Evolutionary conservation across 1,140 invertebrate genomes (phyloP).

Genomic region (Brachionus calyciflorus): DNA sequence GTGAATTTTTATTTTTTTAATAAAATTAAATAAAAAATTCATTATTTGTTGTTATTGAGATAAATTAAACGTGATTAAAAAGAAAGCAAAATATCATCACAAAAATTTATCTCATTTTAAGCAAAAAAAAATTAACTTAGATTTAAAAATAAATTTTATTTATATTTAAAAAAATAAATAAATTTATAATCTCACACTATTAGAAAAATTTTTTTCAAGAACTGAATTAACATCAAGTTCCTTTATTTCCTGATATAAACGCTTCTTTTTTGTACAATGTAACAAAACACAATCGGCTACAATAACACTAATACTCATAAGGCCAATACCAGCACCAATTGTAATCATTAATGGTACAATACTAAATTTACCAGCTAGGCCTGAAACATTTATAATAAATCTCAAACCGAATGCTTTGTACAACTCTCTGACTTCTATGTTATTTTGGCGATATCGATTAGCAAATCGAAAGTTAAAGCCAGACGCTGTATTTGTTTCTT

Average conservation of each 20-base stretch:
- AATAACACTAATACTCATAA: slow-evolving; percentile 57
- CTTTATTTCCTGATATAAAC: slow-evolving; percentile 37
- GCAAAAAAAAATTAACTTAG: too few relatives aligned
- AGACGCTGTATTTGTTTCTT: slow-evolving; percentile 53
- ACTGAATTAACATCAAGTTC: slow-evolving; percentile 33
- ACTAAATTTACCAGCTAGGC: slow-evolving; percentile 62
- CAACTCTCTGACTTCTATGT: slow-evolving; percentile 59
- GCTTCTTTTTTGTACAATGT: slow-evolving; percentile 35
- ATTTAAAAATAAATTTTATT: too few relatives aligned
- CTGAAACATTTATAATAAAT: slow-evolving; percentile 63
- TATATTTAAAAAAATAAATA: too few relatives aligned
- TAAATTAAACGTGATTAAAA: too few relatives aligned
- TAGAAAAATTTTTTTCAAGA: not conserved
- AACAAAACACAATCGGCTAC: slow-evolving; percentile 41
- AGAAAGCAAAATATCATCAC: too few relatives aligned
- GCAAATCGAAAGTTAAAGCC: slow-evolving; percentile 65
- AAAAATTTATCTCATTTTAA: too few relatives aligned
- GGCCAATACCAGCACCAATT: slow-evolving; percentile 63
- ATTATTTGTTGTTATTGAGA: too few relatives aligned
- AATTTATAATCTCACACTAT: not conserved
- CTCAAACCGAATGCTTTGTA: slow-evolving; percentile 64
- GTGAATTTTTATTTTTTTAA: too few relatives aligned
- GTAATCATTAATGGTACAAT: slow-evolving; percentile 62
- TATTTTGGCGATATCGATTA: slow-evolving; percentile 56
- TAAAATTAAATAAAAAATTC: too few relatives aligned